Evolutionary conservation across 35 echinoderm and acorn worm genomes (phyloP).

Genomic region (Anneissia japonica): DNA sequence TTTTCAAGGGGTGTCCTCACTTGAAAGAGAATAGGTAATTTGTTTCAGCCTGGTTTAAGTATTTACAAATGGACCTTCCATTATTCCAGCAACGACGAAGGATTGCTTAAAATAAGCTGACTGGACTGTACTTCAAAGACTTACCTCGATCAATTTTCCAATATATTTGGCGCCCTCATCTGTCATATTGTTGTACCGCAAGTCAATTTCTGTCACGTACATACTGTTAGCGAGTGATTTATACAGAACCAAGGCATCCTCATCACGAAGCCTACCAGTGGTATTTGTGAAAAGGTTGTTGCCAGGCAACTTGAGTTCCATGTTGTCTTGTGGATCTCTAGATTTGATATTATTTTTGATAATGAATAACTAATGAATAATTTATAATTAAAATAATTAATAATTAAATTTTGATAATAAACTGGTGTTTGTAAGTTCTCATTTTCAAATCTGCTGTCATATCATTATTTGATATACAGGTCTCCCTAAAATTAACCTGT

Average conservation of each 20-base stretch:
- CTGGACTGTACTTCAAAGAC: not conserved
- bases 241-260: constrained; percentile 45
- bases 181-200: constrained; percentile 71
- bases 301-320: constrained; percentile 75
- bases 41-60: too few species aligned
- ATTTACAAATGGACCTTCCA: too few species aligned
- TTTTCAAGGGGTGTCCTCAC: too few species aligned
- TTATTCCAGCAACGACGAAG: too few species aligned
- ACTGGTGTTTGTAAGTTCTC: not conserved
- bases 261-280: constrained; percentile 56
- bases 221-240: constrained; percentile 74
- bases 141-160: constrained; percentile 63
- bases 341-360: not conserved
- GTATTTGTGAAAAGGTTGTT: constrained; percentile 85
- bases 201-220: constrained; percentile 59
- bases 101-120: too few species aligned
- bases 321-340: constrained; percentile 79
- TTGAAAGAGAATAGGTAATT: too few species aligned
- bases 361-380: not conserved
- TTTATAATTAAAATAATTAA: not conserved
- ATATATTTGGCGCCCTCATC: constrained; percentile 81
- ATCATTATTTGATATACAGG: not conserved
- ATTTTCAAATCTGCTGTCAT: not conserved
- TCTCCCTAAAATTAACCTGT: not conserved
- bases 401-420: not conserved